These are phyloP conservation scores for Sebastes nivosus DNA, from an alignment of 2,797 vertebrate genomes.

Conservation along the genomic window DNA sequence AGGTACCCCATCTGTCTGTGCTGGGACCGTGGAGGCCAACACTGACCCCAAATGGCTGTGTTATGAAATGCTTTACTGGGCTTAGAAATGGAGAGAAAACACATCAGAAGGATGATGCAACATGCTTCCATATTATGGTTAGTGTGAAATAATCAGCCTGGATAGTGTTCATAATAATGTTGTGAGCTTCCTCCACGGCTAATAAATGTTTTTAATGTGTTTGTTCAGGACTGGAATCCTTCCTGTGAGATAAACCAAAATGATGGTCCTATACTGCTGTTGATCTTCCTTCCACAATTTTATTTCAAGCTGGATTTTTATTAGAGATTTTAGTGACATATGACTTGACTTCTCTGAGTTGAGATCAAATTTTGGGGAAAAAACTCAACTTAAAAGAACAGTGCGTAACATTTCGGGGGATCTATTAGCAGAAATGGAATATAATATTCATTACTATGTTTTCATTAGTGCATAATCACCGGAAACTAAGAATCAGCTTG, in stretches of 20 bases:
- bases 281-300: neutral
- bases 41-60: conserved; percentile 76
- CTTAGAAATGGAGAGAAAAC: conserved; percentile 47
- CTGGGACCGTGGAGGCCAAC: conserved; percentile 65
- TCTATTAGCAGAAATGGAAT: no score
- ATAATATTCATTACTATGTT: no score
- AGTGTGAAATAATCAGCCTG: conserved; percentile 34
- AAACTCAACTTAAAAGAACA: neutral
- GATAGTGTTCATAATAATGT: neutral
- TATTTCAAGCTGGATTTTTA: neutral
- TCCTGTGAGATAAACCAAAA: neutral
- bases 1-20: conserved; percentile 51
- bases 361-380: neutral
- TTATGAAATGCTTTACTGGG: conserved; percentile 53
- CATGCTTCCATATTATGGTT: conserved; percentile 39
- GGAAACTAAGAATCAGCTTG: no score
- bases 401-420: no score
- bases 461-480: no score
- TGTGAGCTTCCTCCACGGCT: neutral
- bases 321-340: neutral
- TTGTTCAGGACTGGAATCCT: neutral
- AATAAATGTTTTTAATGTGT: conserved; percentile 10
- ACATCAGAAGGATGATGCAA: conserved; percentile 66
- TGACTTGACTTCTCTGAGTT: neutral
- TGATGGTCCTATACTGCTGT: no score